Evolutionary conservation across 2,797 vertebrate species (phyloP), one percentile per base, ranked within the genome.

Genomic region (Hozukius guyotensis): DNA sequence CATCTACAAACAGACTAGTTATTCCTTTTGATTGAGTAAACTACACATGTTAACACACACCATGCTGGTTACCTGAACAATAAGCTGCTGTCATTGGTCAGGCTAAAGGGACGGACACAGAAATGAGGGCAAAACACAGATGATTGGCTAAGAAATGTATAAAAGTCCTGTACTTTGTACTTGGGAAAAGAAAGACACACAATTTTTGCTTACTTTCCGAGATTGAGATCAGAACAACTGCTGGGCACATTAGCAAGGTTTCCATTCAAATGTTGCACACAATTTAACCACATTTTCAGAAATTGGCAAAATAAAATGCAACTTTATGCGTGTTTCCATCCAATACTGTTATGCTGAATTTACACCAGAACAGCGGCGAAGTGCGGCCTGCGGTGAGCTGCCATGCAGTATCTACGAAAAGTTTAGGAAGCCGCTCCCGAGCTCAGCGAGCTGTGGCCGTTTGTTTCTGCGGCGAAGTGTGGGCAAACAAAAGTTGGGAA

Each of bases 11-110:
- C 24, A 70, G 18, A 56, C 78, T 76, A 42, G 57, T 74, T 84
- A 69, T 71, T 77, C 8, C 9, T 62, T 69, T 36, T 27, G 10
- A 69, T 56, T 66, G 6, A 56, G 65, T 24, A 78, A 88, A 78
- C 20, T 32, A 32, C 61, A 62, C 75, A 71, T 8, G 59, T 63
- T 12, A 5, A 66, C 4, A 46, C 82, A 92, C 81, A 74, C 73
- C 81, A 83, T 82, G 86, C 88, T 75, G 69, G 79, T 95, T 94
- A 95, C 94, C 93, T 94, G 90, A 79, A 82, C 24, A 60, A 77
- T 11, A 36, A 52, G 71, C 78, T 75, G 83, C 74, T 85, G 82
- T 56, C 80, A 87, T n/a, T 90, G 87, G 87, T 93, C 92, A 91
- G 71, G 90, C 92, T 94, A 60, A 73, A 90, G 61, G 55, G 60